Conservation (phyloP, 2,797 vertebrate species). For the Pteropus rufus region DNA sequence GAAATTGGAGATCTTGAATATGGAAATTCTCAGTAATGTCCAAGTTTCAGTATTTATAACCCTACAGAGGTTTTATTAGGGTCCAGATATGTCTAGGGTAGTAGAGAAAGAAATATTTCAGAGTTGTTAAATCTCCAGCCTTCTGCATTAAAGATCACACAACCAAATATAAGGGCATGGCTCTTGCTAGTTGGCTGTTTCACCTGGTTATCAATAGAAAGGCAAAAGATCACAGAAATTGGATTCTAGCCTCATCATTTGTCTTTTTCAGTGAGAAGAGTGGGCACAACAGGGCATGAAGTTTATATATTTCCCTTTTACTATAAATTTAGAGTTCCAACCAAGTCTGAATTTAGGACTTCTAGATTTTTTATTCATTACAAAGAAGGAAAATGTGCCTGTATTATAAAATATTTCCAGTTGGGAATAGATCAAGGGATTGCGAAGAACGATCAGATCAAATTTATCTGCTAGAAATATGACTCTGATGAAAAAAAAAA, state of each 20-base stretch:
- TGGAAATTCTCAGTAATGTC: constrained; percentile 7
- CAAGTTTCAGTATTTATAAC: not conserved
- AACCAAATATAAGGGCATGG: not conserved
- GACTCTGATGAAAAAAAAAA: not conserved
- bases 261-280: not conserved
- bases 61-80: not conserved
- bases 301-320: not conserved
- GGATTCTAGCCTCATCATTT: not conserved
- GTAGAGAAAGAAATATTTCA: not conserved
- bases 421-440: not conserved
- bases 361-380: constrained; percentile 10
- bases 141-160: not conserved
- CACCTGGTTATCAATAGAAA: not conserved
- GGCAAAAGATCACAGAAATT: not conserved
- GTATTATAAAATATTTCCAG: not conserved
- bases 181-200: not conserved
- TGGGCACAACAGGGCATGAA: not conserved
- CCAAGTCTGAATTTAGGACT: not conserved
- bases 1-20: not conserved
- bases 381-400: not conserved
- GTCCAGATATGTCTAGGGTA: not conserved
- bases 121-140: not conserved
- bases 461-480: not conserved
- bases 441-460: not conserved
- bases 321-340: not conserved